Evolutionary conservation across 1,140 invertebrate species (phyloP), one percentile per base, ranked within the genome.

Genomic region (Ceratina australensis): DNA sequence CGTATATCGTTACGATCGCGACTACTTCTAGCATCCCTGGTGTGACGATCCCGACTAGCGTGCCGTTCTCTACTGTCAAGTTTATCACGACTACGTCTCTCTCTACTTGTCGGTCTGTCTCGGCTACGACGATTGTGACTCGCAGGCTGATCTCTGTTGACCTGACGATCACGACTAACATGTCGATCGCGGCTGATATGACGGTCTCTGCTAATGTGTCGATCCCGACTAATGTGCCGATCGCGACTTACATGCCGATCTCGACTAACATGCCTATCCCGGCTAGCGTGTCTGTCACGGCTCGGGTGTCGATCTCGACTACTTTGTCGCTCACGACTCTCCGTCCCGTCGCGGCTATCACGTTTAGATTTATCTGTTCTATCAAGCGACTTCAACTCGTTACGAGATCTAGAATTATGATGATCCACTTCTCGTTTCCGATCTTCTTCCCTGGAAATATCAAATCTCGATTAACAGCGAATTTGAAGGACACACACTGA

Each of bases 361-460:
- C 63, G 75, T 26, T 60, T 89, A 24, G 80, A 81, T 68, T 80
- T 84, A 15, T 68, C 73, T 18, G 12, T 42, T n/a, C 12, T 67
- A 60, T 84, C 83, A 26, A 50, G 33, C n/a, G 26, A 59, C 54
- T 83, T 83, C 3, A 72, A 78, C 3, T 82, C 81, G 13, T 75
- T 83, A 26, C 65, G 80, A 12, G 84, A 66, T 74, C 87, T 86
- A 0, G 80, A 77, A 68, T 80, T 87, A 28, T 86, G 86, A 71
- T 81, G 81, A 59, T 88, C 88, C 0, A 63, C 12, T 8, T 90
- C 89, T 15, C 90, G 76, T 83, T 87, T 91, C 26, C 89, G 81
- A 10, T 91, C 91, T 42, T 92, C 91, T 47, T 91, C 90, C 67
- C 89, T 90, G 50, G 54, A 80, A 42, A 42, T 42, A 80, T 76